Evolutionary conservation across 1,140 invertebrate species (phyloP), one percentile per base, ranked within the genome.

Genomic region (Calephelis virginiensis): DNA sequence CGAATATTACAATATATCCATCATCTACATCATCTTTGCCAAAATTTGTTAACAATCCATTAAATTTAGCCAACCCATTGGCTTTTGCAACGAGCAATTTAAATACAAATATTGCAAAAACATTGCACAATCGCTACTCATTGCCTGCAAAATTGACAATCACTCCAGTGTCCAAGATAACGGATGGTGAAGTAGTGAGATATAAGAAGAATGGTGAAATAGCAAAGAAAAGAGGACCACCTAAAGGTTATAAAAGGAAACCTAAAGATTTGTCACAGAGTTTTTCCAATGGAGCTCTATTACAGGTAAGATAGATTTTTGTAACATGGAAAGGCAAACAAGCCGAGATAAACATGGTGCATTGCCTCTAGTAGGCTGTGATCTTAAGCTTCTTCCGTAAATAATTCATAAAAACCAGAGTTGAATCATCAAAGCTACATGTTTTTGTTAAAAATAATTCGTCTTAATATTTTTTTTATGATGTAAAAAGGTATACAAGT

Each of bases 161-260:
- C 45, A 86, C 87, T 9, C 87, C 87, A 12, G 80, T 90, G 0
- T 67, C 74, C 0, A 81, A 78, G 14, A 45, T 70, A 0, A 77
- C 63, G 8, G 78, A 80, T 4, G 85, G 83, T 7, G 85, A 86
- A 38, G 65, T 87, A 1, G 73, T 90, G 0, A 77, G 86, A 61
- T 90, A 90, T 76, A 90, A 90, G 71, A 90, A 90, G 61, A 90
- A 90, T 72, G 87, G 87, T 1, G 87, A 90, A 47, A 70, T 90
- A 3, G 87, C 87, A 0, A 90, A 90, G 71, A 90, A 90, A 50
- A 73, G 87, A 59, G 87, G 87, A 0, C 87, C 87, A 8, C 87
- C 87, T 0, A 90, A 90, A 56, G 87, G 87, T 0, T 90, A 90
- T 61, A 90, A 90, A 47, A 64, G 87, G 61, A 90, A 90, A 69